Evolutionary conservation across 1,140 invertebrate genomes (phyloP).

Genomic region (Neelides sp.): DNA sequence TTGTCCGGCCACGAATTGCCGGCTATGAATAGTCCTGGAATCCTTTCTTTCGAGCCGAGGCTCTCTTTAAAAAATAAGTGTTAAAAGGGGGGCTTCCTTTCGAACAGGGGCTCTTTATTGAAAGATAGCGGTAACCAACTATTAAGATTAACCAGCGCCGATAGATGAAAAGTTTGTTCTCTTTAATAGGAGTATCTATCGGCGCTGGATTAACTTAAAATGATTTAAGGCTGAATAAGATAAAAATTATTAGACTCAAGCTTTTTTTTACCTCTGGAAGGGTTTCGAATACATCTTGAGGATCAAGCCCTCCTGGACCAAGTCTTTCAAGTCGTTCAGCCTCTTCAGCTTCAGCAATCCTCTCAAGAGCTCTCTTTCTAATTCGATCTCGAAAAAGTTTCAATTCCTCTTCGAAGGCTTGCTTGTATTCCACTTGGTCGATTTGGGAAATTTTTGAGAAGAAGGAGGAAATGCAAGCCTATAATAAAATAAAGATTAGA

Average conservation of each 20-base stretch:
- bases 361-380: constrained; percentile 63
- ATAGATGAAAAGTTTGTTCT: too few species aligned
- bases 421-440: constrained; percentile 79
- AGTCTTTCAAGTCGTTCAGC: constrained; percentile 76
- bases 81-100: too few species aligned
- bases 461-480: constrained; percentile 76
- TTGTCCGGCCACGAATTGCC: too few species aligned
- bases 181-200: too few species aligned
- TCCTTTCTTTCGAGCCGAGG: too few species aligned
- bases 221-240: background rate
- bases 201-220: too few species aligned
- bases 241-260: background rate
- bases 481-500: background rate
- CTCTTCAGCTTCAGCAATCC: constrained; percentile 75
- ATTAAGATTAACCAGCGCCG: too few species aligned
- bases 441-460: constrained; percentile 67
- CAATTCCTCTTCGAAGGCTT: constrained; percentile 90
- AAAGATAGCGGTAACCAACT: too few species aligned
- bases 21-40: too few species aligned
- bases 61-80: too few species aligned
- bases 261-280: constrained; percentile 62
- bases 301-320: constrained; percentile 93
- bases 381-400: constrained; percentile 79
- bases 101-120: too few species aligned
- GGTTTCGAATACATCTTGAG: constrained; percentile 88